Conservation (phyloP, 2,888 invertebrate genomes). For the Tupiocoris notatus region DNA sequence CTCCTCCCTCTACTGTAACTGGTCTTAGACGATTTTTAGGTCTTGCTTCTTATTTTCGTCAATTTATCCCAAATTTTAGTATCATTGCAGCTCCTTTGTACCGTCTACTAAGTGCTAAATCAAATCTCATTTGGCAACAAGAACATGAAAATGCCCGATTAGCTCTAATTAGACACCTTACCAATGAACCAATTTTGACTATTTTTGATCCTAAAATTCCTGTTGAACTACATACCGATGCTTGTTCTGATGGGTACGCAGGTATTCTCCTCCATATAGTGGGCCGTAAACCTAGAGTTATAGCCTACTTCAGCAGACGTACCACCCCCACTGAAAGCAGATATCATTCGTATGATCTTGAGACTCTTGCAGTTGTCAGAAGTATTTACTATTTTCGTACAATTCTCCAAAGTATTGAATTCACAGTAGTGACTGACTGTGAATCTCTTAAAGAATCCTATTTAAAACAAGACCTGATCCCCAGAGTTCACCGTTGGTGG, state of each 20-base stretch:
- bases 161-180: slow-evolving; percentile 6
- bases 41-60: slow-evolving; percentile 14
- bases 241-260: slow-evolving; percentile 8
- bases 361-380: slow-evolving; percentile 17
- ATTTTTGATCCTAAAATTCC: slow-evolving; percentile 18
- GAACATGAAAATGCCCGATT: slow-evolving; percentile 21
- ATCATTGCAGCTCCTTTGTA: slow-evolving; percentile 6
- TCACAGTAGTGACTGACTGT: slow-evolving; percentile 51
- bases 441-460: slow-evolving; percentile 51
- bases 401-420: slow-evolving; percentile 6
- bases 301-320: slow-evolving; percentile 28
- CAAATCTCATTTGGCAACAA: not conserved
- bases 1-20: not conserved
- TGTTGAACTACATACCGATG: slow-evolving; percentile 32
- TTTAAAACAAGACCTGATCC: slow-evolving; percentile 50
- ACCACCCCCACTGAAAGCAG: slow-evolving; percentile 4
- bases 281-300: slow-evolving; percentile 6
- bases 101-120: not conserved
- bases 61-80: not conserved
- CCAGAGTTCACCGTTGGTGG: slow-evolving; percentile 52
- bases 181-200: not conserved
- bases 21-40: slow-evolving; percentile 18
- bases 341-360: slow-evolving; percentile 19
- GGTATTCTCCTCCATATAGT: slow-evolving; percentile 12
- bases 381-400: not conserved